phyloP scores from a whole-genome alignment of 2,113 vertebrate genomes.

The Oplegnathus fasciatus region DNA sequence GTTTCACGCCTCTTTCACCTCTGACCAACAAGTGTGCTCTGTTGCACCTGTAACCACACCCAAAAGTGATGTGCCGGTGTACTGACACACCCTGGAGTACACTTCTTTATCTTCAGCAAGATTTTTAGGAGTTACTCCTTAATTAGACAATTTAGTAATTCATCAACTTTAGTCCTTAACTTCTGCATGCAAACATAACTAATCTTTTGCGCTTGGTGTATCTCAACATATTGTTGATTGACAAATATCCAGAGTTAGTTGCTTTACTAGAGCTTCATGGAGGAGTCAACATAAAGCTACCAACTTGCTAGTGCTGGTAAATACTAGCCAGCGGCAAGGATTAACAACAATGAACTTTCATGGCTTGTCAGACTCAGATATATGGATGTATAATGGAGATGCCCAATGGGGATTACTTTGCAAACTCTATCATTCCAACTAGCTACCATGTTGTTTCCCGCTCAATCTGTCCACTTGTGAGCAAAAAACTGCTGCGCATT shows the following conservation, averaged over 20 bases:
- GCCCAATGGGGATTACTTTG: neutral
- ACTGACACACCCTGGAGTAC: neutral
- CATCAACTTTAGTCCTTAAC: neutral
- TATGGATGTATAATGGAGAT: neutral
- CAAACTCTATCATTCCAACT: neutral
- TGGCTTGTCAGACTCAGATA: neutral
- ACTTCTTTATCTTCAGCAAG: neutral
- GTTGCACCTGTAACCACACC: neutral
- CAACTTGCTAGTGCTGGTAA: neutral
- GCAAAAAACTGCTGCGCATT: neutral
- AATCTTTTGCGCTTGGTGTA: neutral
- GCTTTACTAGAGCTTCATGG: no score
- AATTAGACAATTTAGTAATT: neutral
- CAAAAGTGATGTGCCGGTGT: neutral
- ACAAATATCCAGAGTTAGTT: neutral
- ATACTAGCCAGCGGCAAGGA: neutral
- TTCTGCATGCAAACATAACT: neutral
- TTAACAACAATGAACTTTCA: neutral
- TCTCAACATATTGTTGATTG: neutral
- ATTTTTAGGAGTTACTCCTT: no score
- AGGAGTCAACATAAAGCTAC: neutral
- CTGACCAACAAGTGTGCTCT: neutral
- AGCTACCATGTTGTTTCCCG: no score
- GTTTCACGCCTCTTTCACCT: neutral
- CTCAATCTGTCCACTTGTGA: neutral